Percentiles rank a stretch among this genome's conserved stretches.
Conservation (phyloP, 2,797 vertebrate genomes). For the Hylomyscus alleni region DNA sequence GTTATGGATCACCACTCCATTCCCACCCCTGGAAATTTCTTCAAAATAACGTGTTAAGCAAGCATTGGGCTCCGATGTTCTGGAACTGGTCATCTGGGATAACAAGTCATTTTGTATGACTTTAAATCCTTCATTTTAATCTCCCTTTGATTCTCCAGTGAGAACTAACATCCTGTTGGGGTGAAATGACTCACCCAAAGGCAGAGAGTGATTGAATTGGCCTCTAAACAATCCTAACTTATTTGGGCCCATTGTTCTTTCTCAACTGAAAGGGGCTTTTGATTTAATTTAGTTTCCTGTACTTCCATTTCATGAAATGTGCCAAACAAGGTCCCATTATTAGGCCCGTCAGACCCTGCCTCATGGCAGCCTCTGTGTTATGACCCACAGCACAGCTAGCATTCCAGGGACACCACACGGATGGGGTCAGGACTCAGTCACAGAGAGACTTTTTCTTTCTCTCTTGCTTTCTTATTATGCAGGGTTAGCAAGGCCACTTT, state of each 20-base stretch:
- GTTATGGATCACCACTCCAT: constrained; percentile 19
- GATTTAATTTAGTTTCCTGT: constrained; percentile 69
- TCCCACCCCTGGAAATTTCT: constrained; percentile 45
- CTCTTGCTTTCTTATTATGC: neutral
- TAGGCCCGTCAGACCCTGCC: neutral
- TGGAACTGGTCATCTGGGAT: constrained; percentile 66
- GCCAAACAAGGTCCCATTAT: constrained; percentile 65
- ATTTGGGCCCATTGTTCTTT: constrained; percentile 78
- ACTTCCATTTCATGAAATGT: constrained; percentile 59
- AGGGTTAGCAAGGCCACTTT: neutral
- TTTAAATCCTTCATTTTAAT: constrained; percentile 74
- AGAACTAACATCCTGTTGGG: constrained; percentile 46
- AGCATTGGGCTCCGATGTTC: constrained; percentile 49
- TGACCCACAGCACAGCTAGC: neutral
- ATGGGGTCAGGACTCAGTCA: neutral
- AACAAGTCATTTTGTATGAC: constrained; percentile 58
- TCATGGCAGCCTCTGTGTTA: neutral
- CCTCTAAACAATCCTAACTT: constrained; percentile 75
- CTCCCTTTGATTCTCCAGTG: constrained; percentile 69
- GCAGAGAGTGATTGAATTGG: constrained; percentile 67
- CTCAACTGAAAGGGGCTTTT: constrained; percentile 72
- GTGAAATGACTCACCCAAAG: constrained; percentile 69
- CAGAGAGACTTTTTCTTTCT: neutral
- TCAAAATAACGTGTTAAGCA: constrained; percentile 53
- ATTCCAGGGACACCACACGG: neutral